A percentile compares a stretch with the other conserved stretches of the same genome.
Evolutionary conservation across 2,888 invertebrate species (phyloP).

Genomic region (Agriopis marginaria): DNA sequence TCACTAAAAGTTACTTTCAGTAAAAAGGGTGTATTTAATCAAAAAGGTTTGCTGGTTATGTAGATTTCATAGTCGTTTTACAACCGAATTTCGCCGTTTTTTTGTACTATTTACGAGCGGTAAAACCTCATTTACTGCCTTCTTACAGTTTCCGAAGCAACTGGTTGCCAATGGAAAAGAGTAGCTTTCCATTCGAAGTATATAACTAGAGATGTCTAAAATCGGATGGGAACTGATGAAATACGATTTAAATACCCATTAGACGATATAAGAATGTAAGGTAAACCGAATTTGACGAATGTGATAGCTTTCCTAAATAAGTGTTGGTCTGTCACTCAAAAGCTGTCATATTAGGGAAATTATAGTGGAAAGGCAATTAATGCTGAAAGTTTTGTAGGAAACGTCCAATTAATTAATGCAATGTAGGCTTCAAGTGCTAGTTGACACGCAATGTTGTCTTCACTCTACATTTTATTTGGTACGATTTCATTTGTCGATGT

Average conservation of each 20-base stretch:
- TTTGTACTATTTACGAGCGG: conserved; percentile 38
- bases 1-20: conserved; percentile 12
- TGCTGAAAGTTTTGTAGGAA: conserved; percentile 67
- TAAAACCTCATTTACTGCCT: conserved; percentile 33
- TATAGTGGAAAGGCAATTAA: conserved; percentile 70
- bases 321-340: conserved; percentile 23
- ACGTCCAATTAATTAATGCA: conserved; percentile 74
- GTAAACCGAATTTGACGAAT: background rate
- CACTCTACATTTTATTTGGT: conserved; percentile 19
- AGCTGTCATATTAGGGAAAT: conserved; percentile 49
- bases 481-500: conserved; percentile 29
- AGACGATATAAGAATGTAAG: no score
- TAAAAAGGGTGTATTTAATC: conserved; percentile 21
- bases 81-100: conserved; percentile 27
- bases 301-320: background rate
- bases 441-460: conserved; percentile 63
- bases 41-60: conserved; percentile 28
- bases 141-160: conserved; percentile 36
- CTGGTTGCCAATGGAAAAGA: conserved; percentile 29
- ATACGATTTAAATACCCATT: background rate
- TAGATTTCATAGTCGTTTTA: conserved; percentile 34
- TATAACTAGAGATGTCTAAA: background rate
- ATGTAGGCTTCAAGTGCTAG: conserved; percentile 65
- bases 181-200: conserved; percentile 10
- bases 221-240: background rate